A percentile compares a stretch with the other conserved stretches of the same genome.
phyloP scores from a whole-genome alignment of 2,888 invertebrate genomes.

The Apoda limacodes region DNA sequence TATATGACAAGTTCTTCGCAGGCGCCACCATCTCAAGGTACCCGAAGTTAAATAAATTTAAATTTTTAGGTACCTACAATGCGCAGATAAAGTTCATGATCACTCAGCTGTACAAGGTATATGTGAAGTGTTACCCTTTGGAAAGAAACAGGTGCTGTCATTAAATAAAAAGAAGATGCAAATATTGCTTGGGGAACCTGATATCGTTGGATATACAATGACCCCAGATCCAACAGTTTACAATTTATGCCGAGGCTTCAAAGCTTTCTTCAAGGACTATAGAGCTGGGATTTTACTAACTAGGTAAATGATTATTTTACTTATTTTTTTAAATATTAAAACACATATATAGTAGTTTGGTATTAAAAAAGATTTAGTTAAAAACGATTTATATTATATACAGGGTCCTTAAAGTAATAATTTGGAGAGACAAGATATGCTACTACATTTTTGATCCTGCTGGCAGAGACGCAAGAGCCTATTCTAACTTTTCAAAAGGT shows the following conservation, averaged over 20 bases:
- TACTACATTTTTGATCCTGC: slow-evolving; percentile 75
- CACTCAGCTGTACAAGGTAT: slow-evolving; percentile 59
- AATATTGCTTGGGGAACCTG: slow-evolving; percentile 50
- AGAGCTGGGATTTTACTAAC: slow-evolving; percentile 61
- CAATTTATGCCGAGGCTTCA: slow-evolving; percentile 64
- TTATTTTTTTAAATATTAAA: too few species aligned
- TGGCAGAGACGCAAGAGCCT: slow-evolving; percentile 64
- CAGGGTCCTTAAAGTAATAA: slow-evolving; percentile 57
- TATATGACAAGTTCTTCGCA: too few species aligned
- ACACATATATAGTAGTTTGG: too few species aligned
- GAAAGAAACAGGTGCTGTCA: slow-evolving; percentile 49
- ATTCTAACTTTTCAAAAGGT: slow-evolving; percentile 57
- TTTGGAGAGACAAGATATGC: slow-evolving; percentile 71
- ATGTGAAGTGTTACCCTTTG: slow-evolving; percentile 56
- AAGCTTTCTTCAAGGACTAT: slow-evolving; percentile 65
- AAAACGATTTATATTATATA: slow-evolving; percentile 4
- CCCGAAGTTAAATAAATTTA: not conserved
- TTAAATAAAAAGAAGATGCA: slow-evolving; percentile 55
- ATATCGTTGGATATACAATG: slow-evolving; percentile 60
- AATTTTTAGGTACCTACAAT: slow-evolving; percentile 44
- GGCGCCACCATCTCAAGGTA: not conserved
- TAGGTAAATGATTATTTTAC: too few species aligned
- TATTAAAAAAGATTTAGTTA: not conserved
- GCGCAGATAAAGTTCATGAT: slow-evolving; percentile 53
- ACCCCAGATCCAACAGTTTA: slow-evolving; percentile 54